A percentile compares a stretch with the other conserved stretches of the same genome.
These are phyloP conservation scores for Gerris buenoi DNA, from an alignment of 1,140 invertebrate species.

Conservation along the genomic window DNA sequence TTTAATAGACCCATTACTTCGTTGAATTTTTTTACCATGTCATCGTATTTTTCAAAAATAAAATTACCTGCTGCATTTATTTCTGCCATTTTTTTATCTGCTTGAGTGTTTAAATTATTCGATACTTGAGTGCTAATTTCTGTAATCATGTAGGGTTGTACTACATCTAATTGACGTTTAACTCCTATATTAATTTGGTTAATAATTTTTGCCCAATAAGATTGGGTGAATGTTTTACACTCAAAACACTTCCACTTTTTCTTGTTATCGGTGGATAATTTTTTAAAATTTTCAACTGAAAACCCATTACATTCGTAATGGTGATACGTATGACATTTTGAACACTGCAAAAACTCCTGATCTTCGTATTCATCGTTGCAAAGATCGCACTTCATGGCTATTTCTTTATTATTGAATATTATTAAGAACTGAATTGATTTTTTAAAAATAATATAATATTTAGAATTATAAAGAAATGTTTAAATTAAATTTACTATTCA, in stretches of 20 bases:
- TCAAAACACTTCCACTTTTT: background rate
- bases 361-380: too few relatives aligned
- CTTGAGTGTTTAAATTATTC: background rate
- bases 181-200: background rate
- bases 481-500: too few relatives aligned
- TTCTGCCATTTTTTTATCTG: background rate
- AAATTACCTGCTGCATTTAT: background rate
- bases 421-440: too few relatives aligned
- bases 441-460: too few relatives aligned
- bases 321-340: too few relatives aligned
- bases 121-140: background rate
- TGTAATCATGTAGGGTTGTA: background rate
- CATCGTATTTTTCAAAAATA: background rate
- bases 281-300: background rate
- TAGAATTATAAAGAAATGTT: too few relatives aligned
- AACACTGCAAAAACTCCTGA: too few relatives aligned
- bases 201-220: background rate
- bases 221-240: background rate
- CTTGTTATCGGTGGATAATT: background rate
- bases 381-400: too few relatives aligned
- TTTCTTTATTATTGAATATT: too few relatives aligned
- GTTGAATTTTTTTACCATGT: background rate
- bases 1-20: background rate
- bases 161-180: background rate
- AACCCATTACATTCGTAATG: too few relatives aligned